Evolutionary conservation across 2,113 vertebrate species (phyloP).

Genomic region (Corynorhinus townsendii): DNA sequence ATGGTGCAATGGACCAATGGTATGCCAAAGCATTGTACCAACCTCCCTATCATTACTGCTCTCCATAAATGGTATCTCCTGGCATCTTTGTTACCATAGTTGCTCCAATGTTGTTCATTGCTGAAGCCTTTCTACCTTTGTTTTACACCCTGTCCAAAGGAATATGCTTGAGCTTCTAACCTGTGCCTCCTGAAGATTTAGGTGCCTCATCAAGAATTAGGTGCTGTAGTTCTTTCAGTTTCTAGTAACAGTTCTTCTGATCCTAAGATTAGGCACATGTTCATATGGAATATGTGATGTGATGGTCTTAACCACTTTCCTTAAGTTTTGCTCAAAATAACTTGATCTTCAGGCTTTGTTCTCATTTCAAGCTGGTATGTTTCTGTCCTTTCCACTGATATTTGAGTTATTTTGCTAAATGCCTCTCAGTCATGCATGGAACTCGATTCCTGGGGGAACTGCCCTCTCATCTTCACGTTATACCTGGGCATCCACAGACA

Average conservation of each 20-base stretch:
- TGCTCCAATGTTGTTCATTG: neutral
- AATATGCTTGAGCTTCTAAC: neutral
- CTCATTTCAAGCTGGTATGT: neutral
- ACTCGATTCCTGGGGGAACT: neutral
- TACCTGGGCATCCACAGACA: neutral
- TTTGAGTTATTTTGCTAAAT: neutral
- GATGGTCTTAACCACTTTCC: neutral
- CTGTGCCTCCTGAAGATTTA: neutral
- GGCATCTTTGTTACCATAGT: neutral
- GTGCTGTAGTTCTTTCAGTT: neutral
- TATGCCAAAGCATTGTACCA: neutral
- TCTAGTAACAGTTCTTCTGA: neutral
- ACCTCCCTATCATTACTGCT: accelerated
- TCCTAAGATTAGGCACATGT: neutral
- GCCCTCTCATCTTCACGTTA: neutral
- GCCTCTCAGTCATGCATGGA: neutral
- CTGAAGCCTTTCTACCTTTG: neutral
- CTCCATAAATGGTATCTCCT: neutral
- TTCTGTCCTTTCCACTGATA: neutral
- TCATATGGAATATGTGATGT: neutral
- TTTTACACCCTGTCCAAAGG: neutral
- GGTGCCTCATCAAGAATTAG: neutral
- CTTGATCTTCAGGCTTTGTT: neutral
- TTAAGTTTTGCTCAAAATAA: neutral
- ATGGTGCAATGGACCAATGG: neutral